phyloP scores from a whole-genome alignment of 2,113 vertebrate species.

The Eulacestoma nigropectus region DNA sequence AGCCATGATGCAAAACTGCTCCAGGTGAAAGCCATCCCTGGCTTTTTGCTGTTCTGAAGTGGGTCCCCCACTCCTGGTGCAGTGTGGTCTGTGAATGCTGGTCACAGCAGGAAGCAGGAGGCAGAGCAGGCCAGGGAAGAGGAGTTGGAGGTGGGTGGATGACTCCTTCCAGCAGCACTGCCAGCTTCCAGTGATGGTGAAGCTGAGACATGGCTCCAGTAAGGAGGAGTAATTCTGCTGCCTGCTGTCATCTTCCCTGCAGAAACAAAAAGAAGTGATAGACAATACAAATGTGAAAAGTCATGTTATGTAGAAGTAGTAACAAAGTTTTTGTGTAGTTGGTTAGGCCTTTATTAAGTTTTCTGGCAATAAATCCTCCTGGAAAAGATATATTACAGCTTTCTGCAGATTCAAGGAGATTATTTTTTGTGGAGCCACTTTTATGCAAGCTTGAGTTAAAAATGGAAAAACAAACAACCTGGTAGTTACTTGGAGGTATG shows the following conservation, averaged over 20 bases:
- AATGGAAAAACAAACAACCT: conserved; percentile 53
- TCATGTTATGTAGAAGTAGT: background rate
- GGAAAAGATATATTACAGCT: background rate
- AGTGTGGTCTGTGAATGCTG: background rate
- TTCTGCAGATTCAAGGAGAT: background rate
- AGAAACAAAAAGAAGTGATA: background rate
- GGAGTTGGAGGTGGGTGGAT: background rate
- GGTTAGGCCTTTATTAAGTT: background rate
- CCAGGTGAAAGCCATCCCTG: background rate
- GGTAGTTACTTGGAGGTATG: background rate
- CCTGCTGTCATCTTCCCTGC: background rate
- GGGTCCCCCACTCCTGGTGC: background rate
- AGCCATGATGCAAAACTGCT: background rate
- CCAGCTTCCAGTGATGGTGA: background rate
- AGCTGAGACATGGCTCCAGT: background rate
- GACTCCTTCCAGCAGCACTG: background rate
- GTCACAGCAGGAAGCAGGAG: background rate
- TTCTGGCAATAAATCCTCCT: background rate
- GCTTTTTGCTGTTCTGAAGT: background rate
- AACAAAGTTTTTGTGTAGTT: background rate
- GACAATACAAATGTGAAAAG: background rate
- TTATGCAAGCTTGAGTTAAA: conserved; percentile 7
- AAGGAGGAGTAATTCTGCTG: background rate
- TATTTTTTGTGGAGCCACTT: conserved; percentile 28
- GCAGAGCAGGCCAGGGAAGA: background rate